Percentiles rank a stretch among this genome's conserved stretches.
Conservation (phyloP, 2,797 vertebrate species). For the Hozukius guyotensis region DNA sequence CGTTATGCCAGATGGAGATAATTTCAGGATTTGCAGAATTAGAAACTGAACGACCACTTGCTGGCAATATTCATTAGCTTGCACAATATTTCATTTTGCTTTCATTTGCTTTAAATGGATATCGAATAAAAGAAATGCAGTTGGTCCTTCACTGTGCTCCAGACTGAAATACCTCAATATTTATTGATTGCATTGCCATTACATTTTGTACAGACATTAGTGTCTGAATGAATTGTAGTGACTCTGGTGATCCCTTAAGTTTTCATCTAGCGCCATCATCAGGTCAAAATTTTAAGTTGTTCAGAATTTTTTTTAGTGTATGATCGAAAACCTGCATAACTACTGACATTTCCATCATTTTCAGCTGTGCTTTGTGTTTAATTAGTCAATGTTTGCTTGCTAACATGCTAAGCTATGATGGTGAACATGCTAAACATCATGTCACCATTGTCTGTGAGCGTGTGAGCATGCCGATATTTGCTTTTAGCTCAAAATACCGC, state of each 20-base stretch:
- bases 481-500: background rate
- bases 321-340: background rate
- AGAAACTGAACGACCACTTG: background rate
- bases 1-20: background rate
- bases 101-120: background rate
- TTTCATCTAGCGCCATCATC: background rate
- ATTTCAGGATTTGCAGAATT: background rate
- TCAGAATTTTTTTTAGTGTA: background rate
- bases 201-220: background rate
- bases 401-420: background rate
- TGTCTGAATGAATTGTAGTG: background rate
- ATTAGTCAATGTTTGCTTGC: background rate
- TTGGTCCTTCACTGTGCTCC: background rate
- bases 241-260: background rate
- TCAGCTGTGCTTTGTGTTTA: background rate
- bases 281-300: background rate
- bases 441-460: background rate
- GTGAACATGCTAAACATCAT: background rate
- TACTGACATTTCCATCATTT: no score
- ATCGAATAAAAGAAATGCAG: background rate
- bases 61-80: background rate
- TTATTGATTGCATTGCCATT: background rate
- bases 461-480: background rate
- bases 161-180: background rate
- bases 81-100: background rate